These are phyloP conservation scores for Hyperoplus lanceolatus DNA, from an alignment of 2,797 vertebrate genomes.

Conservation along the genomic window DNA sequence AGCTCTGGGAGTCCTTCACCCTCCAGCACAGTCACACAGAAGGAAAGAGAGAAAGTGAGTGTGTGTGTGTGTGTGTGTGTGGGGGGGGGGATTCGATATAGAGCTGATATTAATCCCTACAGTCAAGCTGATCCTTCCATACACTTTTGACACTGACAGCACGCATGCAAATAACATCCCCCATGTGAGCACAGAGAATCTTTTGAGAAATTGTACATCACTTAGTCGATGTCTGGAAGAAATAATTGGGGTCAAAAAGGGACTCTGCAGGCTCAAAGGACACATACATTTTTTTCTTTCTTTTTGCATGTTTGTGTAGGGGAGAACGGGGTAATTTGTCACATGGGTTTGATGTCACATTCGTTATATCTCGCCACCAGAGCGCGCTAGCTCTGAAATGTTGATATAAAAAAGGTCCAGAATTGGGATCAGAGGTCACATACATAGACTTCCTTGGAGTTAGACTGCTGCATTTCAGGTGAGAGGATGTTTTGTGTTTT, in stretches of 20 bases:
- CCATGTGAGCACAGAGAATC: constrained; percentile 16
- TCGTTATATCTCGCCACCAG: too few relatives aligned
- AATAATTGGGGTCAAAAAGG: constrained; percentile 3
- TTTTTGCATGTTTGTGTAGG: constrained; percentile 19
- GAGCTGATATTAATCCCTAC: constrained; percentile 73
- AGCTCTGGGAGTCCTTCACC: constrained; percentile 83
- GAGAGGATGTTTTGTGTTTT: too few relatives aligned
- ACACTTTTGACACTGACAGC: constrained; percentile 56
- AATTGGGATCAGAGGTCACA: too few relatives aligned
- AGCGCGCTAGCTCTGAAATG: too few relatives aligned
- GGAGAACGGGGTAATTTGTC: too few relatives aligned
- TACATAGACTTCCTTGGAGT: too few relatives aligned
- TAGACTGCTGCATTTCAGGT: too few relatives aligned
- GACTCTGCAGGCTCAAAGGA: constrained; percentile 15
- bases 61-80: neutral
- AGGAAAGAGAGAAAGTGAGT: constrained; percentile 64
- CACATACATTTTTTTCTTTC: constrained; percentile 38
- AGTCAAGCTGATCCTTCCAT: constrained; percentile 61
- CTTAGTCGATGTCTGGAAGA: constrained; percentile 25
- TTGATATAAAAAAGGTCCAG: too few relatives aligned
- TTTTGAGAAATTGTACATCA: constrained; percentile 25
- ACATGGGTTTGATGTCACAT: too few relatives aligned
- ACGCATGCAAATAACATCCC: constrained; percentile 48
- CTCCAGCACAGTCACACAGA: constrained; percentile 76
- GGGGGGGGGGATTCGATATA: constrained; percentile 59